Base-by-base conservation (phyloP, 2,797 vertebrate species). In the Peromyscus eremicus region DNA sequence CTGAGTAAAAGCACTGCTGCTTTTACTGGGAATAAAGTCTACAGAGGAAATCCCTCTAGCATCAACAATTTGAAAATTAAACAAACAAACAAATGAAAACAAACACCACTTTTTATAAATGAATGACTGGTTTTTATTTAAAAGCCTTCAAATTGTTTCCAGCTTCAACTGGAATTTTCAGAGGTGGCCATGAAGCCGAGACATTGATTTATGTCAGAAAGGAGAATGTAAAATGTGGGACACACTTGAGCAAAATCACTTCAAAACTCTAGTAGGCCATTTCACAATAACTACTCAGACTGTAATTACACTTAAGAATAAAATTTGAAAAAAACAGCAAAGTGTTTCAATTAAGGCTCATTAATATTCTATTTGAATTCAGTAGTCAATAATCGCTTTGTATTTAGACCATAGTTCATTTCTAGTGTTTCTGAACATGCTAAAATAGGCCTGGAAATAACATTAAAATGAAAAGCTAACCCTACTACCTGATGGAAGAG, bases 291-390 rank as follows among this genome's bases (percentile, higher is more conserved):
- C 4, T 98, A 96, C 91, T 92, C 77, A 83, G 82, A 86, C 5
- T 52, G 55, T 43, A 89, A 85, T 94, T 46, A 95, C 3, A 89
- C 46, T 70, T 93, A 95, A 92, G 52, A 43, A 91, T 71, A 25
- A 97, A 89, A 79, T 80, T 82, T 96, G 94, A 94, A 97, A 2
- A 66, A 68, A 82, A 52, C 13, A 52, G 21, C 40, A 93, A 98
- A 96, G 5, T 11, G 95, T 68, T 89, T 95, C 49, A 97, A 68
- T 95, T 98, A 96, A 97, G 77, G 55, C 32, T 94, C 57, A 91
- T 96, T 96, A 98, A 71, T 52, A 96, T 95, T 97, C 77, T 32
- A 55, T 84, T 96, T 93, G 92, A 87, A 68, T 95, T 96, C 87
- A 91, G 23, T 55, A 91, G 29, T 34, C 86, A 95, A 80, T 57